Evolutionary conservation across 2,113 vertebrate genomes (phyloP).

Genomic region (Microcebus jonahi): DNA sequence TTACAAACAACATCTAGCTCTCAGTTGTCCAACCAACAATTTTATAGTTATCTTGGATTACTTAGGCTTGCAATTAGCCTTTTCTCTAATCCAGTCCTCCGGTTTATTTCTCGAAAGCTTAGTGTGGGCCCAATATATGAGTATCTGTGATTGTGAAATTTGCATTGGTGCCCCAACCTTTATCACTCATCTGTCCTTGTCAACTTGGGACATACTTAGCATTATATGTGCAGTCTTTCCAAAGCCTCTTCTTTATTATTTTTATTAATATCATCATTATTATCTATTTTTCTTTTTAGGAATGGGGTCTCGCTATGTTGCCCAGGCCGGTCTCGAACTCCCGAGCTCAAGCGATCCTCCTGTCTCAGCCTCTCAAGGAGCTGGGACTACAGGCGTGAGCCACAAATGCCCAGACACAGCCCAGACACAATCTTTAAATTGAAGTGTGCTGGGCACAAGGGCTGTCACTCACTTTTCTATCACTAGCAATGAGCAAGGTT

Average conservation of each 20-base stretch:
- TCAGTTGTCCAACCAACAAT: not conserved
- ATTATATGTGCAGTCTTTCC: not conserved
- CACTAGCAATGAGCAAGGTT: not conserved
- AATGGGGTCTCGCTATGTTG: no score
- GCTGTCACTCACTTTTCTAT: not conserved
- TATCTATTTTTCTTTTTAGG: no score
- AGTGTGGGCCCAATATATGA: not conserved
- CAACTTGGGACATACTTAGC: not conserved
- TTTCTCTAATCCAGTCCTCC: not conserved
- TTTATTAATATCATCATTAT: no score
- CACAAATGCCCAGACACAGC: not conserved
- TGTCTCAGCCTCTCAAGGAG: no score
- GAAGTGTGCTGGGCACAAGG: not conserved
- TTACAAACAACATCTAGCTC: not conserved
- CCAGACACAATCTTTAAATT: not conserved
- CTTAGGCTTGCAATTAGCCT: not conserved
- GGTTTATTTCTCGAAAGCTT: not conserved
- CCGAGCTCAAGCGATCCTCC: no score
- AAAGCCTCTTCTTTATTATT: not conserved
- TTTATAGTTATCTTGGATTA: not conserved
- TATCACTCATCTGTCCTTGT: not conserved
- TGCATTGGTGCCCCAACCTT: not conserved
- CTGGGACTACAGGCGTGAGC: no score
- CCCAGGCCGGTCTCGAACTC: no score
- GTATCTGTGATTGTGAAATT: not conserved